These are phyloP conservation scores for Scarus forsteni DNA, from an alignment of 2,797 vertebrate genomes.

Conservation along the genomic window DNA sequence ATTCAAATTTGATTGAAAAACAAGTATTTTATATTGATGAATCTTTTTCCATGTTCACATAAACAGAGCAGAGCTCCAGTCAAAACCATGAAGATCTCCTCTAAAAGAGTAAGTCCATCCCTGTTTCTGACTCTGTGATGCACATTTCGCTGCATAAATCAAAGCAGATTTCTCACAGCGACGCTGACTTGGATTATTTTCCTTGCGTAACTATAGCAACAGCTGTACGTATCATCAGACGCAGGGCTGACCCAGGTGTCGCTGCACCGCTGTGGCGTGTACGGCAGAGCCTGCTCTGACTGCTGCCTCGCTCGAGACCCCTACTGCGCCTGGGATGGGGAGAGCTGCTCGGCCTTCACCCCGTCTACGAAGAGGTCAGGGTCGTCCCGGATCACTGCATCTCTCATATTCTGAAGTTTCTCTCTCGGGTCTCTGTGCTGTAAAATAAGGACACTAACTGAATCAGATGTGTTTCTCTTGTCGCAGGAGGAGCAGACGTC, in stretches of 20 bases:
- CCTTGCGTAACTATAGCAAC: conserved; percentile 82
- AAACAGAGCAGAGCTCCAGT: conserved; percentile 81
- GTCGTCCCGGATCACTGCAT: neutral
- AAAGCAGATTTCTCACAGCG: conserved; percentile 6
- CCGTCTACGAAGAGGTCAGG: conserved; percentile 87
- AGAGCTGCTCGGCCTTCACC: conserved; percentile 88
- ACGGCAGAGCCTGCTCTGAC: conserved; percentile 89
- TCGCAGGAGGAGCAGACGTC: conserved; percentile 88
- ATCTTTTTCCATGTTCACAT: conserved; percentile 5
- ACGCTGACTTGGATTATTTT: conserved; percentile 10
- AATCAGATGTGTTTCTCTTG: conserved; percentile 6
- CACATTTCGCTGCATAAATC: neutral
- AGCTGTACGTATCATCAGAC: conserved; percentile 89
- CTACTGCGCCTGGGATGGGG: conserved; percentile 91
- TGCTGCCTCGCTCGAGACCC: conserved; percentile 91
- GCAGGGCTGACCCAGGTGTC: conserved; percentile 89
- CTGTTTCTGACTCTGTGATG: neutral
- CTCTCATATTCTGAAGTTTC: too few species aligned
- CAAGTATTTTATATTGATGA: neutral
- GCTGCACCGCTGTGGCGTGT: conserved; percentile 88
- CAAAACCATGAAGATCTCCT: conserved; percentile 88
- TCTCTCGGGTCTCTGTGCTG: neutral
- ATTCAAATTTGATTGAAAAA: too few species aligned
- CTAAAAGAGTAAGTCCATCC: conserved; percentile 83
- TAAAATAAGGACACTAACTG: neutral